Evolutionary conservation across 2,888 invertebrate species (phyloP), one percentile per base, ranked within the genome.

Genomic region (Acleris sparsana): DNA sequence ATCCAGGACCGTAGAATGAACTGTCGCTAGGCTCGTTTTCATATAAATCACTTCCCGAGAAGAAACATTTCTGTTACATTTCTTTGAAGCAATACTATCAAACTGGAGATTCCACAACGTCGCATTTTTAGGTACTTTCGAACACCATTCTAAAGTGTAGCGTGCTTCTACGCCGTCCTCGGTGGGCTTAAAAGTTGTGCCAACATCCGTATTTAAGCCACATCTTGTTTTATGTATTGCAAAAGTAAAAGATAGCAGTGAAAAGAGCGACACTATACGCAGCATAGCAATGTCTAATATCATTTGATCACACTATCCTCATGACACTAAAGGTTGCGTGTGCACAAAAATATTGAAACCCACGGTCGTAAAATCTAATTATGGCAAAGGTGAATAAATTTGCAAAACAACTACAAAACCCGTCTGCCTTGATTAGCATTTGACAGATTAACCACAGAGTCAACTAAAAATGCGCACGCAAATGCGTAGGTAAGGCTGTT

Each of bases 91-190:
- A 9, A 59, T 20, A n/a, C 43, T 53, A 2, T 60, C n/a, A 22
- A 68, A n/a, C n/a, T 48, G 3, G 44, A 64, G 18, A 1, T 48
- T 17, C 68, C 68, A 68, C 3, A 6, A 5, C 18, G 60, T 56
- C n/a, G 56, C 52, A 17, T 46, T 57, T 16, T 67, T 44, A 16
- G 39, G 25, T 11, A 64, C 7, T 44, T 61, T 18, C 3, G 60
- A 51, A 33, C 68, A 68, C 64, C 64, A 64, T 61, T 68, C 68
- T 29, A 68, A 53, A 7, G 49, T 61, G 39, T 68, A 68, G n/a
- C 68, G 68, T 29, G 60, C 64, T 11, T 57, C 56, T 18, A 64
- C 18, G 11, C 20, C 64, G 5, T 20, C 60, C 25, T 20, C 55
- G 3, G 64, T 53, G 5, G 59, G 20, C 11, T 39, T 48, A n/a